Evolutionary conservation across 2,113 vertebrate species (phyloP).

Genomic region (Psittacus erithacus): DNA sequence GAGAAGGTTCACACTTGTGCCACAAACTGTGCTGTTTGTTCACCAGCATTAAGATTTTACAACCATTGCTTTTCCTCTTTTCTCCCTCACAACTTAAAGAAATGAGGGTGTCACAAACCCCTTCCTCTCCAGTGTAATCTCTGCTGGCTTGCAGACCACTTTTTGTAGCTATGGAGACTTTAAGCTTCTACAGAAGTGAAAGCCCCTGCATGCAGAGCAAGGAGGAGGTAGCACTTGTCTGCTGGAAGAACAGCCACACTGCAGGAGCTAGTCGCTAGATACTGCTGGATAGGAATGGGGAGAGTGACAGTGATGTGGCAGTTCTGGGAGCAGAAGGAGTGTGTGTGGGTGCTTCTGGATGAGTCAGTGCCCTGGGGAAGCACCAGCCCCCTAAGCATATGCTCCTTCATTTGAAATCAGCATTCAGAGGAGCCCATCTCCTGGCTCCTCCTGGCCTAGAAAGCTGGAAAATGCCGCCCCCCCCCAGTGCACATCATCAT

Average conservation of each 20-base stretch:
- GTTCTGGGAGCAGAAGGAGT: constrained; percentile 23
- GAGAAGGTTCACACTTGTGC: background rate
- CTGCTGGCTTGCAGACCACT: background rate
- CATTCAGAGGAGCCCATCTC: constrained; percentile 32
- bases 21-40: background rate
- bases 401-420: constrained; percentile 37
- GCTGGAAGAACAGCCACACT: background rate
- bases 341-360: constrained; percentile 18
- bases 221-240: background rate
- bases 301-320: constrained; percentile 18
- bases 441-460: constrained; percentile 55
- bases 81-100: background rate
- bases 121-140: background rate
- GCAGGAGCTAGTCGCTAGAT: background rate
- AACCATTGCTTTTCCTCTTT: background rate
- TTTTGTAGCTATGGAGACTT: background rate
- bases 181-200: background rate
- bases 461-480: constrained; percentile 34
- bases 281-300: background rate
- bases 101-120: background rate
- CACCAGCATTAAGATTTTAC: background rate
- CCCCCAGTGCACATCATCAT: constrained; percentile 21
- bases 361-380: constrained; percentile 56
- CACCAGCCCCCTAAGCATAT: constrained; percentile 31
- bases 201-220: background rate